Evolutionary conservation across 2,797 vertebrate genomes (phyloP), one percentile per base, ranked within the genome.

Genomic region (Crocidura indochinensis): DNA sequence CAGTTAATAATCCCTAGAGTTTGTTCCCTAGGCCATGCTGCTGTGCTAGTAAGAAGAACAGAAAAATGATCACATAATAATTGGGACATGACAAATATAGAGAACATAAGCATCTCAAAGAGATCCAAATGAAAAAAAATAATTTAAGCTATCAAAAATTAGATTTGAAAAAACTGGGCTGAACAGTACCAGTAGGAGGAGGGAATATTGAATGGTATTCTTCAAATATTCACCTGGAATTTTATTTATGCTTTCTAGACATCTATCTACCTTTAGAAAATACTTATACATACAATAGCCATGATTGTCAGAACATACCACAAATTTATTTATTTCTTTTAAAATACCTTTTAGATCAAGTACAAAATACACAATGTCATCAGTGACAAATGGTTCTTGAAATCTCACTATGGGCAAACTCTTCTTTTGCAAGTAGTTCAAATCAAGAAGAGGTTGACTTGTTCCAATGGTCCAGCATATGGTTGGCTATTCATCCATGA

Each of bases 221-320:
- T 82, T 75, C 27, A 9, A n/a, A 49, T 24, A 5, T 73, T 2
- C 6, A 11, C 7, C 10, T 81, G 71, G 27, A 26, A 12, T 62
- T 24, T 26, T 4, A 20, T 10, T 51, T 72, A 29, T 53, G 14
- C 17, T 51, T 47, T 84, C 44, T 84, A 49, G 56, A n/a, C 65
- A 38, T 17, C 7, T 38, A 38, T 88, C 53, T 84, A 74, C 22
- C 29, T 65, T 88, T 38, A 38, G 24, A 81, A 92, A 95, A 56
- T 75, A 11, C n/a, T 68, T 15, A 29, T 62, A 72, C 27, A 29
- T 62, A 72, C 27, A 77, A 47, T 2, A 86, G 11, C 8, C 27
- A 17, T 94, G 38, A 80, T 77, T 73, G 4, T 69, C 49, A 80
- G 10, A 10, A 19, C n/a, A 76, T 24, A 8, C 1, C 12, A 10